A percentile compares a stretch with the other conserved stretches of the same genome.
Conservation (phyloP, 2,113 vertebrate species). For the Aplodontia rufa region DNA sequence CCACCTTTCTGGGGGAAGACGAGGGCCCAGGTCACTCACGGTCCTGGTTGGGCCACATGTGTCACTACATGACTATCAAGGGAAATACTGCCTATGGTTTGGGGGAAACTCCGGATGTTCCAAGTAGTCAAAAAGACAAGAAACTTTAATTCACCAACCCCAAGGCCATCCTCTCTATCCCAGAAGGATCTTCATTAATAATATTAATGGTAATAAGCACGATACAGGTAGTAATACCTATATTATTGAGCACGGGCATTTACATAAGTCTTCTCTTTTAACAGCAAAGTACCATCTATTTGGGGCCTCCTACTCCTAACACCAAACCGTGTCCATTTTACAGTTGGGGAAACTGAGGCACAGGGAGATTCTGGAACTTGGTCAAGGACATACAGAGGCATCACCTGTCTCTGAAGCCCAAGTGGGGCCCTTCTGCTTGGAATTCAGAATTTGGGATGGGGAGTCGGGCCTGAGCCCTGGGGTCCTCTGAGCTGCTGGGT, state of each 20-base stretch:
- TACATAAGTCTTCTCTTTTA: neutral
- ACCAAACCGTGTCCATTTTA: neutral
- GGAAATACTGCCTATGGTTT: neutral
- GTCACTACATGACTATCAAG: no score
- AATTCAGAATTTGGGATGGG: neutral
- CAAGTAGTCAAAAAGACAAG: neutral
- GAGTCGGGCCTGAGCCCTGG: neutral
- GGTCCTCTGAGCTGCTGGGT: neutral
- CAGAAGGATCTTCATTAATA: neutral
- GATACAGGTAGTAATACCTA: neutral
- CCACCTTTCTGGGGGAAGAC: conserved; percentile 91
- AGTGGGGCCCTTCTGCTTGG: neutral
- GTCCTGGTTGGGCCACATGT: neutral
- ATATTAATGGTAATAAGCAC: neutral
- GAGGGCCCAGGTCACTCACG: neutral
- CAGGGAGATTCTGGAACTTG: neutral
- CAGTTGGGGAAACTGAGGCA: neutral
- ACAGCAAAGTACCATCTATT: neutral
- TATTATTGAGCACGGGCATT: neutral
- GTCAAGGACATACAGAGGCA: neutral
- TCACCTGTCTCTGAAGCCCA: neutral
- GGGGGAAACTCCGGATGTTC: neutral
- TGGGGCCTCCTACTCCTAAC: neutral
- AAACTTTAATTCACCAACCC: neutral
- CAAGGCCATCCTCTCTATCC: neutral